These are phyloP conservation scores for Eutrigla gurnardus DNA, from an alignment of 2,797 vertebrate species.

Conservation along the genomic window DNA sequence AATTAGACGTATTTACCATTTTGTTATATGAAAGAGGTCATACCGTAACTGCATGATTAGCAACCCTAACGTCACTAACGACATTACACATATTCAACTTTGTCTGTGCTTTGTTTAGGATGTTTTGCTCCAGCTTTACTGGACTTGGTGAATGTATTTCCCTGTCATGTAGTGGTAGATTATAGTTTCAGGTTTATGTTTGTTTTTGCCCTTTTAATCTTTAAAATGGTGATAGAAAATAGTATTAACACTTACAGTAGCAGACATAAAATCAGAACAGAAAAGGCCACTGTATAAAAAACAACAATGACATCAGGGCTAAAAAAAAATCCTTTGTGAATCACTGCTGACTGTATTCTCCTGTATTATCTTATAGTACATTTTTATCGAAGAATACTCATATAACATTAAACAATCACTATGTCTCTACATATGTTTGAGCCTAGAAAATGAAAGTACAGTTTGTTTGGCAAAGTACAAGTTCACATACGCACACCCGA, in stretches of 20 bases:
- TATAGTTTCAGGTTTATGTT: neutral
- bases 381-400: neutral
- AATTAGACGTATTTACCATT: constrained; percentile 55
- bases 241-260: neutral
- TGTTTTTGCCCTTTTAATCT: neutral
- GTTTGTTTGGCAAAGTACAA: constrained; percentile 50
- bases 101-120: constrained; percentile 32
- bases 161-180: neutral
- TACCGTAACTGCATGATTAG: constrained; percentile 40
- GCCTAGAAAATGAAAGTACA: constrained; percentile 17
- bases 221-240: neutral
- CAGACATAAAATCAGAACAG: neutral
- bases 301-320: neutral
- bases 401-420: neutral
- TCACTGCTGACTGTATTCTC: neutral
- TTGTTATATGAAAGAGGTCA: constrained; percentile 44
- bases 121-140: constrained; percentile 18
- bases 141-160: neutral
- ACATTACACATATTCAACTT: constrained; percentile 28
- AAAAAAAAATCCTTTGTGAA: neutral
- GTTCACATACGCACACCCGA: constrained; percentile 38
- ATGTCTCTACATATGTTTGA: neutral
- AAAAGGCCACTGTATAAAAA: neutral
- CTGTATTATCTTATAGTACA: neutral
- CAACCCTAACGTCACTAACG: constrained; percentile 45